A percentile compares a stretch with the other conserved stretches of the same genome.
Conservation (phyloP, 2,888 invertebrate species). For the Cheiracanthium punctorium region DNA sequence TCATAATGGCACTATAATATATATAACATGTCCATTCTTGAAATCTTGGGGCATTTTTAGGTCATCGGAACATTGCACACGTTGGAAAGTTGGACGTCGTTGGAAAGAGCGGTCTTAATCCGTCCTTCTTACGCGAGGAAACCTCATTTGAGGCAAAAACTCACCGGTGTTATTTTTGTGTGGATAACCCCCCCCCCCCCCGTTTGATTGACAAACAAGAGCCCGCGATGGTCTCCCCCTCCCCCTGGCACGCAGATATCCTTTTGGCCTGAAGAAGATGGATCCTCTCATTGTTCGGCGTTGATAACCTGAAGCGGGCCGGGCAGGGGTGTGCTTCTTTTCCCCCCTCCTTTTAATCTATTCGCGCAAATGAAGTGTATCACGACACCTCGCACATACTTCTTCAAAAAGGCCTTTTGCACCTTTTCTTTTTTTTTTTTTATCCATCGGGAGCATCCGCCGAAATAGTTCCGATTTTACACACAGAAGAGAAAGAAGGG, state of each 20-base stretch:
- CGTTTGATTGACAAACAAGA: background rate
- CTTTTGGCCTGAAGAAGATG: conserved; percentile 38
- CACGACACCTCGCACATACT: conserved; percentile 52
- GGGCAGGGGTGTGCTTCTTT: conserved; percentile 18
- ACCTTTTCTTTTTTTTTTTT: conserved; percentile 24
- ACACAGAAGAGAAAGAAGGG: too few relatives aligned
- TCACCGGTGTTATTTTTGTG: too few relatives aligned
- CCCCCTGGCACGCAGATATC: background rate
- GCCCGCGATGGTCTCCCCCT: background rate
- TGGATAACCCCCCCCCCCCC: too few relatives aligned
- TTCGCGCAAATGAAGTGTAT: conserved; percentile 51
- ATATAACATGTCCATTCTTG: too few relatives aligned
- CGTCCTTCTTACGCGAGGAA: too few relatives aligned
- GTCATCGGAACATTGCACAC: too few relatives aligned
- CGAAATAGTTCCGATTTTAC: conserved; percentile 13
- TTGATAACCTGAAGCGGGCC: conserved; percentile 39
- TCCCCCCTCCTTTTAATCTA: conserved; percentile 37
- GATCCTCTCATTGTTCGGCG: conserved; percentile 56
- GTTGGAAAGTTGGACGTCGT: too few relatives aligned
- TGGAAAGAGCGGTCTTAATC: too few relatives aligned
- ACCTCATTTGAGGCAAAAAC: too few relatives aligned
- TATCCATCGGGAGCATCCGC: conserved; percentile 32
- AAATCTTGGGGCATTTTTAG: too few relatives aligned
- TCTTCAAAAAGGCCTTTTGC: conserved; percentile 35
- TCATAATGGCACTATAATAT: too few relatives aligned